A percentile compares a stretch with the other conserved stretches of the same genome.
phyloP scores from a whole-genome alignment of 2,888 invertebrate genomes.

The Macrophya annulata region DNA sequence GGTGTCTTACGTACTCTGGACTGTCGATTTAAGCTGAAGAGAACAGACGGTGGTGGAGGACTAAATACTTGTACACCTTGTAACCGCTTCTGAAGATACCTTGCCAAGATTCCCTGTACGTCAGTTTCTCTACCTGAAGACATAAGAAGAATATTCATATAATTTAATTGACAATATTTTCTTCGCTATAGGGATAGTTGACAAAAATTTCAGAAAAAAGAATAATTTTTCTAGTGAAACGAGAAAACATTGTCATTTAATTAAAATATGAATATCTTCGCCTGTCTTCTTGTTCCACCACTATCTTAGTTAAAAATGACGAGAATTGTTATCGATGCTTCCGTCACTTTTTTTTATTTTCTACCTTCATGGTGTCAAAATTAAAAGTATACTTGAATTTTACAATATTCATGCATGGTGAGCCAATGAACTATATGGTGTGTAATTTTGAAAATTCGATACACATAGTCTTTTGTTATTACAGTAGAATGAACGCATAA shows the following conservation, averaged over 20 bases:
- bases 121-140: constrained; percentile 70
- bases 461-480: constrained; percentile 28
- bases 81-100: constrained; percentile 73
- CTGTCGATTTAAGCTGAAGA: constrained; percentile 69
- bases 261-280: constrained; percentile 61
- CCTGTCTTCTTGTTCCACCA: constrained; percentile 58
- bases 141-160: constrained; percentile 65
- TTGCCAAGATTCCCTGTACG: constrained; percentile 72
- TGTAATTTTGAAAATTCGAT: not conserved
- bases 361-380: not conserved
- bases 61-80: constrained; percentile 71
- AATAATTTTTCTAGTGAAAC: constrained; percentile 58
- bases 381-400: not conserved
- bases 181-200: constrained; percentile 20
- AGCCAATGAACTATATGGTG: constrained; percentile 18
- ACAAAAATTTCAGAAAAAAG: too few relatives aligned
- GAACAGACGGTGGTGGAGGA: constrained; percentile 72
- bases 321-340: not conserved
- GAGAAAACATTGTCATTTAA: constrained; percentile 66
- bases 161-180: constrained; percentile 65
- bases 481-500: constrained; percentile 20
- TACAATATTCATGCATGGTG: not conserved
- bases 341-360: not conserved
- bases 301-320: not conserved
- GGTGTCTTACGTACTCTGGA: constrained; percentile 66